phyloP scores from a whole-genome alignment of 2,113 vertebrate genomes.

The Dicaeum eximium region DNA sequence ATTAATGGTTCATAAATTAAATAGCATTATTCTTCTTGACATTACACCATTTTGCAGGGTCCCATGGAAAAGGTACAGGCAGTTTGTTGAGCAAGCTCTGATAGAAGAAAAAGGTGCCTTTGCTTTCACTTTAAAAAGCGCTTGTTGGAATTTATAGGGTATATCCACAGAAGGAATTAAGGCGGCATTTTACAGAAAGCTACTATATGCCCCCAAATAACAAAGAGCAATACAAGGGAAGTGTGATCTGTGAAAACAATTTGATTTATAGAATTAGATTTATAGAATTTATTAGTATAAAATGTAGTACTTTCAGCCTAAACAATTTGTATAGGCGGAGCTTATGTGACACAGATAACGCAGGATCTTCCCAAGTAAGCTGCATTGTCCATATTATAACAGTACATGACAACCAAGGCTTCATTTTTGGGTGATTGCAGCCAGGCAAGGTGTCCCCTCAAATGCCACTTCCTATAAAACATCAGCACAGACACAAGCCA shows the following conservation, averaged over 20 bases:
- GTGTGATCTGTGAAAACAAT: not conserved
- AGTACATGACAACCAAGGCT: not conserved
- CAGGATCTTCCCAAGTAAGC: not conserved
- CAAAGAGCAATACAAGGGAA: conserved; percentile 4
- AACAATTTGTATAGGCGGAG: not conserved
- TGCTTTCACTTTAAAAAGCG: conserved; percentile 11
- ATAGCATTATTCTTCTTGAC: conserved; percentile 41
- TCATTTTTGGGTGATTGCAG: not conserved
- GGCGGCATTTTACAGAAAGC: not conserved
- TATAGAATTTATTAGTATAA: too few relatives aligned
- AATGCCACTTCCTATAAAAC: not conserved
- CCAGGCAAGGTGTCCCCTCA: not conserved
- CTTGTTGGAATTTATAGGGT: conserved; percentile 17
- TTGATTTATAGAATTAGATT: conserved; percentile 24
- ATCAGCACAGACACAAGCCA: not conserved
- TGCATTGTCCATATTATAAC: not conserved
- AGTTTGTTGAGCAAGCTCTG: not conserved
- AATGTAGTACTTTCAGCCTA: not conserved
- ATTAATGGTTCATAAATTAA: conserved; percentile 52
- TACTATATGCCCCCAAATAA: conserved; percentile 9
- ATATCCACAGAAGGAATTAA: conserved; percentile 36
- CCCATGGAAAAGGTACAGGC: not conserved
- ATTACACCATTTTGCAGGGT: conserved; percentile 17
- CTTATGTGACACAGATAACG: not conserved
- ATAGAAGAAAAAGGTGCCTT: conserved; percentile 7